These are phyloP conservation scores for Trachelus stipa DNA, from an alignment of 2,888 invertebrate genomes.

Conservation along the genomic window DNA sequence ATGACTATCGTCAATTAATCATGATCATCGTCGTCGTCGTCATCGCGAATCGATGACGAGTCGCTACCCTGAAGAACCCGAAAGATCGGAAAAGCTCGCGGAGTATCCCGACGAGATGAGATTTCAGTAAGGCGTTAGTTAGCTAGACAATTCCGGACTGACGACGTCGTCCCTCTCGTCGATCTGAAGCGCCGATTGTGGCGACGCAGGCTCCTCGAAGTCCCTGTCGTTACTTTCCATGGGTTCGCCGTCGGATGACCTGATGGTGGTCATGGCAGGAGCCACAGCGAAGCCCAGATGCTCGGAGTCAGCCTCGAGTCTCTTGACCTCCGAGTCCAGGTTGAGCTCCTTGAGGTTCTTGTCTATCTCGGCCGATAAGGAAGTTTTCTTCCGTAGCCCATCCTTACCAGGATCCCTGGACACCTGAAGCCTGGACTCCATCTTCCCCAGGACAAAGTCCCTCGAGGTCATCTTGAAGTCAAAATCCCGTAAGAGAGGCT, in stretches of 20 bases:
- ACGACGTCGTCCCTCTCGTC: conserved; percentile 32
- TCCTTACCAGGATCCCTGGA: conserved; percentile 14
- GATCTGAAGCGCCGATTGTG: conserved; percentile 24
- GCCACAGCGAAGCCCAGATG: conserved; percentile 15
- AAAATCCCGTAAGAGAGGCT: conserved; percentile 18
- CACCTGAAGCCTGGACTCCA: conserved; percentile 35
- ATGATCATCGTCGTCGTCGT: neutral
- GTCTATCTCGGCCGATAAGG: conserved; percentile 17
- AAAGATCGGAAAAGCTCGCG: neutral
- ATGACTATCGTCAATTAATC: neutral
- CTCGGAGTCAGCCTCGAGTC: conserved; percentile 9
- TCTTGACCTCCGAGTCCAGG: conserved; percentile 15
- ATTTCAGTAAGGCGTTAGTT: conserved; percentile 26
- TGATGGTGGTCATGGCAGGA: conserved; percentile 15
- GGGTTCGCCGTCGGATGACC: conserved; percentile 21
- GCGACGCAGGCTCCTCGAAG: conserved; percentile 27
- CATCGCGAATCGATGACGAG: neutral
- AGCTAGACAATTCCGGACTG: conserved; percentile 37
- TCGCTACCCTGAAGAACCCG: neutral
- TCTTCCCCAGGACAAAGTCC: conserved; percentile 41
- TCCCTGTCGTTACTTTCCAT: conserved; percentile 24
- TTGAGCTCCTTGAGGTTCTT: conserved; percentile 22
- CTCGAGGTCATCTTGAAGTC: conserved; percentile 37
- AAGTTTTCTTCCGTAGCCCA: conserved; percentile 3
- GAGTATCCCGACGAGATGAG: neutral